Base-by-base conservation (phyloP, 2,797 vertebrate genomes). In the Peromyscus aztecus region DNA sequence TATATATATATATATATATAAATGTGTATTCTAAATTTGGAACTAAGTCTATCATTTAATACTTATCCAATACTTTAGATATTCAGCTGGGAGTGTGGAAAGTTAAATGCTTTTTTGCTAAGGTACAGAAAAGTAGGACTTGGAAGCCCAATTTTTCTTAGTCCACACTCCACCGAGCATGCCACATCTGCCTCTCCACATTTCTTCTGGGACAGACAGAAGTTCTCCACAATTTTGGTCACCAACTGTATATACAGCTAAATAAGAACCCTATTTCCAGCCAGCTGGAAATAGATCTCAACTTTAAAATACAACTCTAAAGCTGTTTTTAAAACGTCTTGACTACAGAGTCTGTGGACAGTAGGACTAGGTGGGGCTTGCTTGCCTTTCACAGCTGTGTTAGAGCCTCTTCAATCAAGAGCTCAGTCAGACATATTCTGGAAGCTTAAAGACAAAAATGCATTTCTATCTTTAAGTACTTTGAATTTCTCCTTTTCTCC, bases 221-320 rank as follows among this genome's bases (percentile, higher is more conserved):
- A 86, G 57, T 17, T 94, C 67, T 83, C 40, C 27, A 29, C 24
- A 27, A 82, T 52, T 90, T 65, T 80, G 82, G 76, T 59, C 1
- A 10, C 86, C 52, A 69, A 90, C 57, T 92, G 67, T 59, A 76
- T 17, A n/a, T 16, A 84, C 52, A 90, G 81, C 77, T 96, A 67
- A 88, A 93, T 57, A 34, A 86, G 96, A 92, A 84, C 21, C 7
- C 67, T 88, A 61, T 95, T 97, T 95, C 73, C 37, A 94, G 59
- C 84, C 37, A n/a, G 43, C 94, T 94, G 8, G 69, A 93, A 95
- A 95, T 78, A 93, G 29, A 91, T 43, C 87, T 63, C 81, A 86
- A 92, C 78, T 91, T 61, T 65, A 90, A 96, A 80, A 89, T 17
- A 24, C 37, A 86, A 65, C 24, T 23, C 65, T 57, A 52, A 91